phyloP scores from a whole-genome alignment of 2,797 vertebrate genomes.

The Pseudochirops corinnae region DNA sequence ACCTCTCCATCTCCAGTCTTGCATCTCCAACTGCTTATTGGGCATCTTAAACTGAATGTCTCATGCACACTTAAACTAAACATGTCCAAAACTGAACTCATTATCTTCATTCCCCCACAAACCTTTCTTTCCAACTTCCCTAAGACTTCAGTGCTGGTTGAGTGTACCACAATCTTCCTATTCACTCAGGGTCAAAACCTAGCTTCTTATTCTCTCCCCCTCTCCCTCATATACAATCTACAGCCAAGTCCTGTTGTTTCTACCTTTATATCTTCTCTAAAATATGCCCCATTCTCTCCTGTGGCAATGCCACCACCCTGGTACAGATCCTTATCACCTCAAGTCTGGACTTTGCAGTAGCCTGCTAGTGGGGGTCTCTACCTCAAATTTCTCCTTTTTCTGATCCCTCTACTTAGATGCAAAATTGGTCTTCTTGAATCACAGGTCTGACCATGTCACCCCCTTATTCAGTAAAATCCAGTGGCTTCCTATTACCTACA shows the following conservation, averaged over 20 bases:
- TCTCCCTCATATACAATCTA: background rate
- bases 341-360: background rate
- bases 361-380: background rate
- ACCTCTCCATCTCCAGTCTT: background rate
- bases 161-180: background rate
- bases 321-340: background rate
- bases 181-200: background rate
- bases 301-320: background rate
- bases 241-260: background rate
- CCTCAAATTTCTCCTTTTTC: background rate
- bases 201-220: background rate
- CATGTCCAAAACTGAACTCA: conserved; percentile 4
- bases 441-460: background rate
- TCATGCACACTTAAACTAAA: background rate
- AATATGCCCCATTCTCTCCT: background rate
- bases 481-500: background rate
- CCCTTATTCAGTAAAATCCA: background rate
- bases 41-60: background rate
- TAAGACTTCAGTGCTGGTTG: background rate
- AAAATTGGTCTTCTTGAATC: background rate
- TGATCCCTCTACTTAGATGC: background rate
- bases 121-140: background rate
- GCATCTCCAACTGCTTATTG: background rate
- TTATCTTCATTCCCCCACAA: conserved; percentile 2
- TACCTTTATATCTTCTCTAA: background rate